Base-by-base conservation (phyloP, 2,888 invertebrate genomes). In the Cantharis rustica region DNA sequence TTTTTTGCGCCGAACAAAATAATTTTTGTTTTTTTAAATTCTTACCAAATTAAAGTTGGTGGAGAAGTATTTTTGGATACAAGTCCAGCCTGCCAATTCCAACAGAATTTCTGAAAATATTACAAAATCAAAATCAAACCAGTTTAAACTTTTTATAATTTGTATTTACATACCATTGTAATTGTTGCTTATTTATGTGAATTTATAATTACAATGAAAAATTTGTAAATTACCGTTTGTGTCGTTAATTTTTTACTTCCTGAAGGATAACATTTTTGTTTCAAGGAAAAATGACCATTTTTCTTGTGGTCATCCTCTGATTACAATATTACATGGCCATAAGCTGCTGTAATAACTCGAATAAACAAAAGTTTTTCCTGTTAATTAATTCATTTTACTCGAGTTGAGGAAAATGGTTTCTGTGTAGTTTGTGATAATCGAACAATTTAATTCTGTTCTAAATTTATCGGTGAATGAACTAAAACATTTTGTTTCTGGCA, bases 391-490 rank as follows among this genome's bases (percentile, higher is more conserved):
- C n/a, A 9, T 47, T 47, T 13, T n/a, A 47, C 47, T 47, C 47
- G 7, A 47, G 7, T n/a, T 9, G n/a, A 47, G n/a, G 47, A 47
- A 47, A 47, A 47, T 13, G 13, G 4, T 31, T 31, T 13, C 13
- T 13, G 13, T 31, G 26, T 10, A 11, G 26, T 13, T n/a, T 31
- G n/a, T n/a, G 7, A 47, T 47, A 47, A 47, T 47, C 47, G 47
- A 47, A 47, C 64, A 66, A 17, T 66, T 23, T 63, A 72, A 72
- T 76, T 70, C 68, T 72, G 75, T 79, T 82, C 84, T 85, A 85
- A 83, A 84, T 84, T 82, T 84, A 84, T 80, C 84, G 84, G 83
- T 85, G 84, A 84, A 84, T 84, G 84, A 83, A 84, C 83, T 79
- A 79, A 80, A 79, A 78, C 16, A 66, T 20, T 66, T n/a, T 20